Base-by-base conservation (phyloP, 2,888 invertebrate species). In the Neria commutata region DNA sequence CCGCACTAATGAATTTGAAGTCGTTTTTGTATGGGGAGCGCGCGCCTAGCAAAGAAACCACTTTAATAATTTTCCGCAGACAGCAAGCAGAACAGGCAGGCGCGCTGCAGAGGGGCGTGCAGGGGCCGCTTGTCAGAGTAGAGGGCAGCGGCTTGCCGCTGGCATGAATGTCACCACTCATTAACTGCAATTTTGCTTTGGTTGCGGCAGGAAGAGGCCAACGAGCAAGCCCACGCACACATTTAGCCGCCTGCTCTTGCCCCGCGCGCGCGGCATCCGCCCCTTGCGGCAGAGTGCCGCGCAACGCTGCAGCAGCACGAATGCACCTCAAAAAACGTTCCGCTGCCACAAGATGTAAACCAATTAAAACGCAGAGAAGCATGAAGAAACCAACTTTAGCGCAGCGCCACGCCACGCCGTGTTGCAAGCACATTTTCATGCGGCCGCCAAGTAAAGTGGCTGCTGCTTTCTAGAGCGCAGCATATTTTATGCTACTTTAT, bases 101-200 rank as follows among this genome's bases (percentile, higher is more conserved):
- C 24, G n/a, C n/a, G n/a, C 11, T 34, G 34, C 11, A 34, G n/a
- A 34, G 34, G 34, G 34, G 48, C n/a, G n/a, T n/a, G n/a, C n/a
- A n/a, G n/a, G n/a, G n/a, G n/a, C n/a, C n/a, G n/a, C n/a, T n/a
- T n/a, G 29, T 29, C 11, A 29, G 29, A 8, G 29, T 29, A 29
- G 29, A 29, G 11, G 29, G 11, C 11, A 29, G 29, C 11, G 11
- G 29, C 11, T 29, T 29, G 11, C 6, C 6, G 11, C 11, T 29
- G 6, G 29, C 26, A 57, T 57, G 51, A 40, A 45, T 58, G 49
- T 54, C 49, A 49, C 42, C 42, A 42, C 29, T 40, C 53, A 45
- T 58, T 58, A 58, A 49, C 49, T 42, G 52, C 25, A 34, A 23
- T 16, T 26, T 21, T 37, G 40, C 23, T 24, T n/a, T 49, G 26